These are phyloP conservation scores for Portevinia maculata DNA, from an alignment of 2,888 invertebrate genomes.

Conservation along the genomic window DNA sequence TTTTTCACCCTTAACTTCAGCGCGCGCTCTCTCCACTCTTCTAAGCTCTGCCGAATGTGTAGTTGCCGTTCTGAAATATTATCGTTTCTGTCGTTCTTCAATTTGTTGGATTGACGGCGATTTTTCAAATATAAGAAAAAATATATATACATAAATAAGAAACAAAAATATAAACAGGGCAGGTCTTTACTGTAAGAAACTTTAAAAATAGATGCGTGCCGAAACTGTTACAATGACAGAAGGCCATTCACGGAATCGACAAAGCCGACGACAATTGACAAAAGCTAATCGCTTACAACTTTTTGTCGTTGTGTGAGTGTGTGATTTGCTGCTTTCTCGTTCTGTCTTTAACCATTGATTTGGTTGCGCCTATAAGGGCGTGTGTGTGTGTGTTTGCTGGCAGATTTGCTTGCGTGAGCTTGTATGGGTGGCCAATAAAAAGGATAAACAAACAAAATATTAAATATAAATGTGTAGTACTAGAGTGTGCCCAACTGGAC, in stretches of 20 bases:
- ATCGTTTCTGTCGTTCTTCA: no score
- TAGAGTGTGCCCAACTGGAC: not conserved
- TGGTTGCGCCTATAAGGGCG: conserved; percentile 10
- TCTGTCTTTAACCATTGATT: not conserved
- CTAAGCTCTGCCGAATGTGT: not conserved
- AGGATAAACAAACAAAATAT: not conserved
- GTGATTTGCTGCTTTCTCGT: not conserved
- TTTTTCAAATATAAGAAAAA: no score
- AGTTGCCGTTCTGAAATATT: no score
- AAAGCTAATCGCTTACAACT: not conserved
- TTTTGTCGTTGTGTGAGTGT: not conserved
- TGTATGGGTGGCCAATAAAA: not conserved
- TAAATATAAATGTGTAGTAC: not conserved
- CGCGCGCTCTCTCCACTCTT: conserved; percentile 8
- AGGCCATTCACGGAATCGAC: not conserved
- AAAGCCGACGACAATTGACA: not conserved
- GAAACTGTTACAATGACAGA: not conserved
- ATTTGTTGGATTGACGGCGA: no score
- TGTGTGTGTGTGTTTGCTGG: not conserved
- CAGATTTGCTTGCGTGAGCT: not conserved
- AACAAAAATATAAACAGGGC: not conserved
- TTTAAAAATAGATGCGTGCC: not conserved
- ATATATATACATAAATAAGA: no score
- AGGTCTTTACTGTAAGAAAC: not conserved
- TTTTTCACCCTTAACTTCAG: not conserved